These are phyloP conservation scores for Zosterops lateralis DNA, from an alignment of 2,113 vertebrate genomes.

Conservation along the genomic window DNA sequence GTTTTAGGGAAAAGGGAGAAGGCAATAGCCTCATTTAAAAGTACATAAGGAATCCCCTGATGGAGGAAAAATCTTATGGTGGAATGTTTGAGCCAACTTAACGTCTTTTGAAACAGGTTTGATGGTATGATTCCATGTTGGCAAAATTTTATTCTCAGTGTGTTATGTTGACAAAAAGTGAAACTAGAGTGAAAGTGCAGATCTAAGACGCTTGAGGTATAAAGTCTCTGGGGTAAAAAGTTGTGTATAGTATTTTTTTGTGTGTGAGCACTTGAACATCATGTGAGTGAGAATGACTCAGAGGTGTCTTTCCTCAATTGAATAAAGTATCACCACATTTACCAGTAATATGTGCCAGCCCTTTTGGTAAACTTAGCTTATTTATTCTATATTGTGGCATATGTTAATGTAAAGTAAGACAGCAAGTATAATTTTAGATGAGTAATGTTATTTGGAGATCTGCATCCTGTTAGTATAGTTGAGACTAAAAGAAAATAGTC, in stretches of 20 bases:
- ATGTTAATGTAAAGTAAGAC: not conserved
- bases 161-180: not conserved
- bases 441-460: not conserved
- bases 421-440: not conserved
- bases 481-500: not conserved
- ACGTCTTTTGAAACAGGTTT: not conserved
- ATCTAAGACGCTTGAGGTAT: not conserved
- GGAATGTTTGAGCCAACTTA: not conserved
- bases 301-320: not conserved
- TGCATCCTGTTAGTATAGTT: not conserved
- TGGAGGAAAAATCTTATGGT: not conserved
- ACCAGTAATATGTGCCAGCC: not conserved
- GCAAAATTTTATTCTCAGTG: not conserved
- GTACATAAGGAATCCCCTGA: not conserved
- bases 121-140: not conserved
- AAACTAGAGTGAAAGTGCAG: constrained; percentile 7
- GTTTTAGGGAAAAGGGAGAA: not conserved
- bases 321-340: not conserved
- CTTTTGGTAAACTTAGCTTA: not conserved
- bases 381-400: not conserved
- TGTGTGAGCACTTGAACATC: not conserved
- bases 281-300: constrained; percentile 59
- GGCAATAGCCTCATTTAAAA: not conserved
- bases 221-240: not conserved
- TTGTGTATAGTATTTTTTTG: not conserved